Conservation (phyloP, 2,797 vertebrate genomes). For the Anniella stebbinsi region DNA sequence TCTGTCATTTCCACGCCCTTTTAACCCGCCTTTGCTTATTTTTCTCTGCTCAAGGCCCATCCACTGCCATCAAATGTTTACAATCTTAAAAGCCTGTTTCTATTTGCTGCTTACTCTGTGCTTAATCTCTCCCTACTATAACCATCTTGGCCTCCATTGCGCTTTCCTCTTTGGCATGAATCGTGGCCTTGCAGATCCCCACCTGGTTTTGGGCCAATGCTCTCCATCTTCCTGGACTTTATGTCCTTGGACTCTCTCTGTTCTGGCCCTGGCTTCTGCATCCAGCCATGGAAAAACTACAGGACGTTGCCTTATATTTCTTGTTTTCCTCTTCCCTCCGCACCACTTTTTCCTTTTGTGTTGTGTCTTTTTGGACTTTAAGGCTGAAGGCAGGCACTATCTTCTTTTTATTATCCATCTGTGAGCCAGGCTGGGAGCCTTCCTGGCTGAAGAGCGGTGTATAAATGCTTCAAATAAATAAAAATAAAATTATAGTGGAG, state of each 20-base stretch:
- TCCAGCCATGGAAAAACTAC: background rate
- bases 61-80: slow-evolving; percentile 58
- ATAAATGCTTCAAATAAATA: too few relatives aligned
- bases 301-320: background rate
- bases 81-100: slow-evolving; percentile 52
- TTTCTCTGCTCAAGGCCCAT: slow-evolving; percentile 46
- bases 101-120: slow-evolving; percentile 58
- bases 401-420: too few relatives aligned
- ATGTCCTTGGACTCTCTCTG: background rate
- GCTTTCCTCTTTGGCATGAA: slow-evolving; percentile 59
- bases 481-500: too few relatives aligned
- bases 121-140: slow-evolving; percentile 33
- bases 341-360: too few relatives aligned
- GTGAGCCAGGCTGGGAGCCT: too few relatives aligned
- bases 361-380: too few relatives aligned
- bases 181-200: slow-evolving; percentile 38
- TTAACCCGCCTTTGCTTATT: slow-evolving; percentile 71
- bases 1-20: slow-evolving; percentile 1
- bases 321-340: too few relatives aligned
- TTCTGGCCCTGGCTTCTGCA: background rate
- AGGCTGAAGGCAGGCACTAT: too few relatives aligned
- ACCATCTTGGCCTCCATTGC: slow-evolving; percentile 25
- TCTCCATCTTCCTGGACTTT: slow-evolving; percentile 42
- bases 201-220: slow-evolving; percentile 14
- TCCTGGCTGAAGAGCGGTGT: too few relatives aligned